A percentile compares a stretch with the other conserved stretches of the same genome.
These are phyloP conservation scores for Tetramorium simillimum DNA, from an alignment of 1,140 invertebrate species.

Conservation along the genomic window DNA sequence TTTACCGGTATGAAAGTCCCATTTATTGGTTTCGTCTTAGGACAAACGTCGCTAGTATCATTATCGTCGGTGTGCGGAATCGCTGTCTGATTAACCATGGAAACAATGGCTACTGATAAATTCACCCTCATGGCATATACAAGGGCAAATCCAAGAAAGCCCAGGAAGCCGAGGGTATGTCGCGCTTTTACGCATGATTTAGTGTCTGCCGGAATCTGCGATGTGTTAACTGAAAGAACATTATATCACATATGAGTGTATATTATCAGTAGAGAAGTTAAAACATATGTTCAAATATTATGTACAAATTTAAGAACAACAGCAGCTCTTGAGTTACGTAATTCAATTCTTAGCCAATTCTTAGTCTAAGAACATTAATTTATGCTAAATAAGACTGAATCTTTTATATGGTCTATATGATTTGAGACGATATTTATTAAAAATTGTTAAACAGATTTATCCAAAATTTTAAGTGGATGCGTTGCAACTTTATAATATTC, in stretches of 20 bases:
- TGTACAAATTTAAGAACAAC: conserved; percentile 5
- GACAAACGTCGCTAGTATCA: conserved; percentile 88
- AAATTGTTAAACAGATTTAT: background rate
- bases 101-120: conserved; percentile 96
- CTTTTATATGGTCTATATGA: no score
- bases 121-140: conserved; percentile 97
- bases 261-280: conserved; percentile 2
- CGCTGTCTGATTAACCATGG: conserved; percentile 94
- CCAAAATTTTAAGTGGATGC: no score
- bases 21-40: conserved; percentile 84
- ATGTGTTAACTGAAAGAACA: conserved; percentile 80
- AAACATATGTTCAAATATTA: background rate
- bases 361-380: background rate
- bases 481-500: background rate
- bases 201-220: conserved; percentile 84
- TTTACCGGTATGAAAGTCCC: conserved; percentile 87
- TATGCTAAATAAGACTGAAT: background rate
- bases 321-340: background rate
- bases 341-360: background rate
- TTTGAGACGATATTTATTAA: conserved; percentile 1
- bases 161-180: conserved; percentile 92
- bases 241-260: conserved; percentile 16
- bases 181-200: conserved; percentile 90
- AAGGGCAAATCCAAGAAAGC: conserved; percentile 92
- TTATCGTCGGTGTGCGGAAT: conserved; percentile 86